Conservation (phyloP, 2,113 vertebrate genomes). For the Lepisosteus oculatus region DNA sequence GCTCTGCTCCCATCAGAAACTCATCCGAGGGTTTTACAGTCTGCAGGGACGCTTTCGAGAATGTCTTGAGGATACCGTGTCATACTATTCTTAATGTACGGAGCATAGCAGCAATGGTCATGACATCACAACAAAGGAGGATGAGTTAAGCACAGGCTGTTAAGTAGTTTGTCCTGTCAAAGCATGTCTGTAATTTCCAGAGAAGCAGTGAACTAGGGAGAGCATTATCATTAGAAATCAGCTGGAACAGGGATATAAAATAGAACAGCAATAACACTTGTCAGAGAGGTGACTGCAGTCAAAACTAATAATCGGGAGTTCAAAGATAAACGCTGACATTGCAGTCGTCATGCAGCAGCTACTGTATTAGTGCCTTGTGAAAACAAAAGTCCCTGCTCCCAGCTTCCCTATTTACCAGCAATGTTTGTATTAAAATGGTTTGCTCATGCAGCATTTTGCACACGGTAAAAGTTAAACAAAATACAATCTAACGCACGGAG, state of each 20-base stretch:
- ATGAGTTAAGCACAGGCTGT: conserved; percentile 49
- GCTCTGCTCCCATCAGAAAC: no score
- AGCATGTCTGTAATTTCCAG: conserved; percentile 75
- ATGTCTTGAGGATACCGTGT: no score
- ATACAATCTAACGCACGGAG: no score
- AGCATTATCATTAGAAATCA: conserved; percentile 77
- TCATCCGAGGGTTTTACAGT: no score
- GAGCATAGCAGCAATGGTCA: conserved; percentile 36
- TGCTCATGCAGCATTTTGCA: no score
- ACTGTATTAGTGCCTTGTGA: conserved; percentile 49
- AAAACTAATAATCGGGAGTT: conserved; percentile 79
- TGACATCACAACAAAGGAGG: conserved; percentile 66
- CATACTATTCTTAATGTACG: no score
- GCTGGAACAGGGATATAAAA: conserved; percentile 79
- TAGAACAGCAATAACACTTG: conserved; percentile 77
- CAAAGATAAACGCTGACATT: conserved; percentile 76
- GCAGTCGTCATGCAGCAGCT: conserved; percentile 67
- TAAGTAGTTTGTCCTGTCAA: conserved; percentile 66
- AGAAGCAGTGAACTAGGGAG: conserved; percentile 71
- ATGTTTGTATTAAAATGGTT: no score
- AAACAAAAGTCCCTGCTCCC: conserved; percentile 42
- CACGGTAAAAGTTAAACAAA: no score
- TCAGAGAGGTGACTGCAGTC: conserved; percentile 76
- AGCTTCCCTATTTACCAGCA: neutral
- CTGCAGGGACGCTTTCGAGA: no score